These are phyloP conservation scores for Drosophila dives DNA, from an alignment of 2,888 invertebrate species.

Conservation along the genomic window DNA sequence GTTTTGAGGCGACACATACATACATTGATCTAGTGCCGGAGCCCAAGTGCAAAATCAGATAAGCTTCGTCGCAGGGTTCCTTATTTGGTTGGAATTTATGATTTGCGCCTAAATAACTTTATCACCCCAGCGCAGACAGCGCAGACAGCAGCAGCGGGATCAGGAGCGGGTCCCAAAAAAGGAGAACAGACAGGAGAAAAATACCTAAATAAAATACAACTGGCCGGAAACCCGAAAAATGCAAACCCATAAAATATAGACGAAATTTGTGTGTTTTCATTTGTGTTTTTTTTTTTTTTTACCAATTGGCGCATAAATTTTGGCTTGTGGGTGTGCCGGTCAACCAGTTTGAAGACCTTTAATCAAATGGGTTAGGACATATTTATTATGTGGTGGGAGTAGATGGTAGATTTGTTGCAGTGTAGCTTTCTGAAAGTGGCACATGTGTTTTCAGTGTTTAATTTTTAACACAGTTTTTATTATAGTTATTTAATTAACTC, in stretches of 20 bases:
- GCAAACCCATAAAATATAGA: slow-evolving; percentile 74
- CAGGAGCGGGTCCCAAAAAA: neutral
- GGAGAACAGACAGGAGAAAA: slow-evolving; percentile 20
- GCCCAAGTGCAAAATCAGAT: slow-evolving; percentile 79
- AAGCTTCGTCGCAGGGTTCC: slow-evolving; percentile 51
- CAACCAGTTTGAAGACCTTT: slow-evolving; percentile 18
- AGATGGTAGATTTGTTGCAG: neutral
- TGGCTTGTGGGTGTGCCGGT: slow-evolving; percentile 52
- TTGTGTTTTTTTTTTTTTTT: slow-evolving; percentile 14
- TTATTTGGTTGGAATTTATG: slow-evolving; percentile 75
- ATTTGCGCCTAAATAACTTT: slow-evolving; percentile 83
- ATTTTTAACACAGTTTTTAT: neutral
- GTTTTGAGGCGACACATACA: slow-evolving; percentile 35
- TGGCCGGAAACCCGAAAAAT: slow-evolving; percentile 72
- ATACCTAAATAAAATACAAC: slow-evolving; percentile 23
- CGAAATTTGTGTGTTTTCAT: slow-evolving; percentile 40
- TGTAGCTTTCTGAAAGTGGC: neutral
- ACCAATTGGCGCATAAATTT: slow-evolving; percentile 60
- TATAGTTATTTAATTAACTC: neutral
- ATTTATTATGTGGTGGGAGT: neutral
- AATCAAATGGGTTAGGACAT: slow-evolving; percentile 23
- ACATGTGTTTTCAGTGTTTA: neutral
- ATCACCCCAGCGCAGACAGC: slow-evolving; percentile 61
- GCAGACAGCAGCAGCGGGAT: slow-evolving; percentile 31
- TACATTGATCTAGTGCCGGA: slow-evolving; percentile 74